A percentile compares a stretch with the other conserved stretches of the same genome.
These are phyloP conservation scores for Malacosoma neustria DNA, from an alignment of 2,888 invertebrate species.

Conservation along the genomic window DNA sequence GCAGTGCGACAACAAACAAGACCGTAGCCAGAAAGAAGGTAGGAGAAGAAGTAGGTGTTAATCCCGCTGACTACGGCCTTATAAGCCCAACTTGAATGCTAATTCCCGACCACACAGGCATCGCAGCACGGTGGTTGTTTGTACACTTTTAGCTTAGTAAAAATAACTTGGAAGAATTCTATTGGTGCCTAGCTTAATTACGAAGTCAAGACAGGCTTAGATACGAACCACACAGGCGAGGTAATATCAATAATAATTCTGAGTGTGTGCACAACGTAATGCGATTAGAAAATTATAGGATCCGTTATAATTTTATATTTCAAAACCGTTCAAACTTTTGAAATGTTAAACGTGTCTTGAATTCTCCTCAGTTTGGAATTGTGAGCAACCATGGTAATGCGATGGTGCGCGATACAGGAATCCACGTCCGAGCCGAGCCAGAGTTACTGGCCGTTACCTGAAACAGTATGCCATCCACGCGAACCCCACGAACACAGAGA, in stretches of 20 bases:
- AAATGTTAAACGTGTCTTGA: background rate
- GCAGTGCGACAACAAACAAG: conserved; percentile 56
- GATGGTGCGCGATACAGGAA: background rate
- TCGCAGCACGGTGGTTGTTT: background rate
- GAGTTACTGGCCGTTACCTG: conserved; percentile 82
- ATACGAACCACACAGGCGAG: no score
- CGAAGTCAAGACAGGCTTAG: no score
- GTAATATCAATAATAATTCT: no score
- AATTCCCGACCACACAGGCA: background rate
- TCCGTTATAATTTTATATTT: no score
- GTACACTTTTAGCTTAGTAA: no score
- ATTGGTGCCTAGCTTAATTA: no score
- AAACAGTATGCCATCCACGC: conserved; percentile 96
- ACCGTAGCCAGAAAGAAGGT: background rate
- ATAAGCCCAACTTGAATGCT: background rate
- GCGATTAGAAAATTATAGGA: no score
- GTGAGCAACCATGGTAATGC: background rate
- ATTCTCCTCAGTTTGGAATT: background rate
- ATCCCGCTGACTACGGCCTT: background rate
- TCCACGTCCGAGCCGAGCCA: conserved; percentile 15
- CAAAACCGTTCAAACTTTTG: no score
- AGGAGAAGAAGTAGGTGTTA: background rate
- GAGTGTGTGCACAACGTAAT: no score
- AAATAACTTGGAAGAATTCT: no score
- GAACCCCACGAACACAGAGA: conserved; percentile 96